Evolutionary conservation across 1,140 invertebrate genomes (phyloP), one percentile per base, ranked within the genome.

Genomic region (Plutomurus gul): DNA sequence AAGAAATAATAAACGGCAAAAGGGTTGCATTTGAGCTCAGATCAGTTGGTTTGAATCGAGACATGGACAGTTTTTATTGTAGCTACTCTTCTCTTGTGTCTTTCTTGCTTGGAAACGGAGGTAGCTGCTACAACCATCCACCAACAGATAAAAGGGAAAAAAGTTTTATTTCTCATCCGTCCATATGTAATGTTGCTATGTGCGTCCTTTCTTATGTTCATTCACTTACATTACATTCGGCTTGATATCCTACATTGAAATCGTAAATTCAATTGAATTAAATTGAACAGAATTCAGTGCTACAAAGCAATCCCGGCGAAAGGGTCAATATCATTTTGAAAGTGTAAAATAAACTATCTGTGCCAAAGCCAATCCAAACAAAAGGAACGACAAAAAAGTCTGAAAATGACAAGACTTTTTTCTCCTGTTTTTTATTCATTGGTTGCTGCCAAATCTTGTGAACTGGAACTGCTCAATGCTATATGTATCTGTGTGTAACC

Each of bases 291-390:
- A n/a, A n/a, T n/a, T n/a, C n/a, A n/a, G n/a, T n/a, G n/a, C n/a
- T n/a, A n/a, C n/a, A n/a, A n/a, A n/a, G 20, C 13, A 7, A 65
- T 33, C 13, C 27, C 30, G 5, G 27, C 27, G 27, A 43, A 65
- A 65, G 56, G 56, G 56, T 65, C 56, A 65, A 65, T 65, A 65
- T 65, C 56, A 65, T 65, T 65, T 65, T 65, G 36, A 65, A 65
- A 65, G 56, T 65, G 30, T 65, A 65, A 65, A 65, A 65, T 65
- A 65, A 65, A 65, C 27, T 65, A 65, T 65, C 27, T 65, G 56
- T 65, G 16, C 27, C 56, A 65, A 65, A n/a, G 30, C 27, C 30
- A 65, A 65, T n/a, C 4, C 4, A 65, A 60, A n/a, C 39, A 43
- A n/a, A 43, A n/a, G 56, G 56, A 65, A 7, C 27, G 16, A 33